phyloP scores from a whole-genome alignment of 2,797 vertebrate genomes.

The Chiroxiphia lanceolata region DNA sequence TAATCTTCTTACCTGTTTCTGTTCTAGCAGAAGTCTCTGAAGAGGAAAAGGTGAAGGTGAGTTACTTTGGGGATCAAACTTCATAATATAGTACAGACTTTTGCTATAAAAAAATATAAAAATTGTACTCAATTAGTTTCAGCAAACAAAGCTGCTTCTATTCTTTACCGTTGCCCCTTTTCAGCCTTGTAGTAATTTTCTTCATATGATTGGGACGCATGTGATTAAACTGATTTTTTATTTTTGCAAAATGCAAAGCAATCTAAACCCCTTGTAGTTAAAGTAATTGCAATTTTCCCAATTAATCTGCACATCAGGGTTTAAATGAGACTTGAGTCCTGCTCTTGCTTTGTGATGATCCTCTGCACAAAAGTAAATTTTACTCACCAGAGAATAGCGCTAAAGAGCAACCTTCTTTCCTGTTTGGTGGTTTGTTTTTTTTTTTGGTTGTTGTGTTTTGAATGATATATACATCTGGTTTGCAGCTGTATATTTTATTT shows the following conservation, averaged over 20 bases:
- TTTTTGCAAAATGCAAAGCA: background rate
- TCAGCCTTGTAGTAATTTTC: background rate
- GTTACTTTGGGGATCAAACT: background rate
- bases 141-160: background rate
- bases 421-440: too few relatives aligned
- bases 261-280: background rate
- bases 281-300: background rate
- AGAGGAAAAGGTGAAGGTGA: background rate
- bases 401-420: background rate
- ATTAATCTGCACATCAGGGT: background rate
- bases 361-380: background rate
- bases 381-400: background rate
- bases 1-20: background rate
- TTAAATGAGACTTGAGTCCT: background rate
- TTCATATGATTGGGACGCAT: background rate
- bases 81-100: background rate
- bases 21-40: background rate
- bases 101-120: background rate
- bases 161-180: background rate
- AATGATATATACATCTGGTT: background rate
- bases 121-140: background rate
- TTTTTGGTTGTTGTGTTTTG: background rate
- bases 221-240: rapidly evolving
- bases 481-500: background rate
- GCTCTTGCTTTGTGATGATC: background rate